A percentile compares a stretch with the other conserved stretches of the same genome.
Evolutionary conservation across 2,888 invertebrate species (phyloP).

Genomic region (Dioctria rufipes): DNA sequence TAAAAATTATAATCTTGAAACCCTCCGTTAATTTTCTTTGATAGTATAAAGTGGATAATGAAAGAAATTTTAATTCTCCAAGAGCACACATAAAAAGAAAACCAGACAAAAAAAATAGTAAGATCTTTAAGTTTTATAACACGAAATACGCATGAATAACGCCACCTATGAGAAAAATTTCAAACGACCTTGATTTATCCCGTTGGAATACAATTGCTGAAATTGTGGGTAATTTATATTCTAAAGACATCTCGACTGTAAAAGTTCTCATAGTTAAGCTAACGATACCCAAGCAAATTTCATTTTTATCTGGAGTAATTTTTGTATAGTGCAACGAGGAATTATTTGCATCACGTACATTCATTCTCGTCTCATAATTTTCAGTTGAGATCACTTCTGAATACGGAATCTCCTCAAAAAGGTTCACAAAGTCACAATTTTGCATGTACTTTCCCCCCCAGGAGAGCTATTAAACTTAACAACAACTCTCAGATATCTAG

Average conservation of each 20-base stretch:
- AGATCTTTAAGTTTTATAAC: no score
- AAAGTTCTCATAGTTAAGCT: conserved; percentile 52
- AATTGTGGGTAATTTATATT: conserved; percentile 41
- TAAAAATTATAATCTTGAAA: no score
- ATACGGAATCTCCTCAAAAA: conserved; percentile 38
- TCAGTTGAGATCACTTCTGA: conserved; percentile 53
- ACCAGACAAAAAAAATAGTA: no score
- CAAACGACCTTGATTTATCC: conserved; percentile 47
- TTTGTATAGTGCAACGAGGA: conserved; percentile 44
- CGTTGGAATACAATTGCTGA: conserved; percentile 33
- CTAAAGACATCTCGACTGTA: conserved; percentile 17
- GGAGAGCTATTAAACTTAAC: conserved; percentile 48
- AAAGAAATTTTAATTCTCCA: no score
- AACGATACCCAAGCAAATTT: conserved; percentile 50
- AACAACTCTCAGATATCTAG: conserved; percentile 39
- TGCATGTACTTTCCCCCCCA: conserved; percentile 30
- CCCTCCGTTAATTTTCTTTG: no score
- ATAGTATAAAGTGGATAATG: no score
- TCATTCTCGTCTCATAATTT: conserved; percentile 62
- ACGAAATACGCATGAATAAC: background rate
- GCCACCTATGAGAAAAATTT: background rate
- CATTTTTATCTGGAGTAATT: conserved; percentile 50
- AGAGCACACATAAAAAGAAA: no score
- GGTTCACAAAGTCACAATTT: conserved; percentile 51
- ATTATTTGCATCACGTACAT: conserved; percentile 62